Percentiles rank a stretch among this genome's conserved stretches.
Evolutionary conservation across 2,113 vertebrate species (phyloP).

Genomic region (Leucoraja erinaceus): DNA sequence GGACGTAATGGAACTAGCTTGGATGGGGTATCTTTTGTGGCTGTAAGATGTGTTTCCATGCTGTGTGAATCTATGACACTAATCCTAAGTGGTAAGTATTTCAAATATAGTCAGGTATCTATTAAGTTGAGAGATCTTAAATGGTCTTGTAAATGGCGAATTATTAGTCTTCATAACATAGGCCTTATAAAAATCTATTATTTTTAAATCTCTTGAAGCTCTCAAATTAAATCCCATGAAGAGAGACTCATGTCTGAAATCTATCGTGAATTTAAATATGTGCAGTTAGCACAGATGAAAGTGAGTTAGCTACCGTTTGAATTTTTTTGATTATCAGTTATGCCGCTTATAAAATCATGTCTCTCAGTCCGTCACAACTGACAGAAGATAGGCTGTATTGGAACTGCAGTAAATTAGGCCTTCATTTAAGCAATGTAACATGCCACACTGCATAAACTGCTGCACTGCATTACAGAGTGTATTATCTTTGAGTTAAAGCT

Average conservation of each 20-base stretch:
- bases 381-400: neutral
- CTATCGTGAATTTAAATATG: neutral
- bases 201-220: neutral
- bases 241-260: neutral
- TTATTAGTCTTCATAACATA: neutral
- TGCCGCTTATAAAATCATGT: neutral
- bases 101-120: neutral
- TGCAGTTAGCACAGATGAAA: neutral
- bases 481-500: neutral
- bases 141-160: neutral
- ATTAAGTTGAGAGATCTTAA: neutral
- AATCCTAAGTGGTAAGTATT: neutral
- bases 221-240: conserved; percentile 1
- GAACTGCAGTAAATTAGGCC: neutral
- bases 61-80: too few relatives aligned
- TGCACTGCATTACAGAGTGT: neutral
- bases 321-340: neutral
- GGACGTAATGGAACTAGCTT: too few relatives aligned
- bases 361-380: neutral
- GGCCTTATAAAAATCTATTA: neutral
- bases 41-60: too few relatives aligned
- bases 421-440: neutral
- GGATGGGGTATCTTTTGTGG: too few relatives aligned
- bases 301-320: neutral
- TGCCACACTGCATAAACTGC: neutral